These are phyloP conservation scores for Hystrix brachyura DNA, from an alignment of 2,113 vertebrate genomes.

Conservation along the genomic window DNA sequence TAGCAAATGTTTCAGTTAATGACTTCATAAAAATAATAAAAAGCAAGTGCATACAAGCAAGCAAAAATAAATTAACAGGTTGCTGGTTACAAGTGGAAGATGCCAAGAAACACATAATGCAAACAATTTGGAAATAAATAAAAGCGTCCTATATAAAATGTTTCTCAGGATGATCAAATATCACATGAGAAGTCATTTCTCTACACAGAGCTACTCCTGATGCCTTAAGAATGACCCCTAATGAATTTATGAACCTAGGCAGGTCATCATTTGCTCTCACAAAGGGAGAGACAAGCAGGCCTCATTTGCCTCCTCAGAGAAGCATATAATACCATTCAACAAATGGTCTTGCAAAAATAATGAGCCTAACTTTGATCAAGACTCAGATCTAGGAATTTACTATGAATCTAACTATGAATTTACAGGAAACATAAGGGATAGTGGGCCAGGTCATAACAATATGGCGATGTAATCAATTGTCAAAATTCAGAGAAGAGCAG, in stretches of 20 bases:
- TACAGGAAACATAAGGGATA: not conserved
- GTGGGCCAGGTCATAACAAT: not conserved
- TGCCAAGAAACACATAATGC: not conserved
- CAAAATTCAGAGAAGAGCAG: not conserved
- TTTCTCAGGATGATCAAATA: not conserved
- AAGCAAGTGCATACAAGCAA: not conserved
- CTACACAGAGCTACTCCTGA: not conserved
- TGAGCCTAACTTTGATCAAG: not conserved
- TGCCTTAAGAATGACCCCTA: not conserved
- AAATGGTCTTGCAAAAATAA: not conserved
- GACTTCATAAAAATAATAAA: conserved; percentile 7
- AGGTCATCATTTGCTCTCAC: not conserved
- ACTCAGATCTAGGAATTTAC: no score
- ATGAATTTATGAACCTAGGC: not conserved
- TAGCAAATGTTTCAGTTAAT: not conserved
- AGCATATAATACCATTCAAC: not conserved
- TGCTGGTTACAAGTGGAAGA: not conserved
- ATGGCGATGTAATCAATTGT: not conserved
- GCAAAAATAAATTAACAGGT: not conserved
- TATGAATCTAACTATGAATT: not conserved
- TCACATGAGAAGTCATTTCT: not conserved
- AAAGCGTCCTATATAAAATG: not conserved
- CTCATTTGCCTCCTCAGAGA: not conserved
- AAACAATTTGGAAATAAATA: not conserved
- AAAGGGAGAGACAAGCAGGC: not conserved